Evolutionary conservation across 2,797 vertebrate species (phyloP).

Genomic region (Lacerta agilis): DNA sequence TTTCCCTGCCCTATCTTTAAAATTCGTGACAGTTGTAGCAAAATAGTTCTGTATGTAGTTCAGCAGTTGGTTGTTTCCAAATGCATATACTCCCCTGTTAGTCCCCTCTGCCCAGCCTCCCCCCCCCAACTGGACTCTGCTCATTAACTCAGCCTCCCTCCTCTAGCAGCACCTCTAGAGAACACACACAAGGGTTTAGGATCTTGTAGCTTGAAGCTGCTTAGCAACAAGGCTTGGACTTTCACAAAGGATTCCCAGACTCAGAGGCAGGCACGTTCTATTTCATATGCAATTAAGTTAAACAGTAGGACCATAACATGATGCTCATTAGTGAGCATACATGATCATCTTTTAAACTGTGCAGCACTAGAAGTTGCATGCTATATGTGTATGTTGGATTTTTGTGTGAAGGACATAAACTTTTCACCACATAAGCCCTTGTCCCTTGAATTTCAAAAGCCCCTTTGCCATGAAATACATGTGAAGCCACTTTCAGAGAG

Average conservation of each 20-base stretch:
- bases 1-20: neutral
- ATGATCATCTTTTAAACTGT: neutral
- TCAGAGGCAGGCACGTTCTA: neutral
- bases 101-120: neutral
- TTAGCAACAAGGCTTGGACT: neutral
- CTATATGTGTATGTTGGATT: neutral
- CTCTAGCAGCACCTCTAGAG: neutral
- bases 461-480: neutral
- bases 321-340: neutral
- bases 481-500: neutral
- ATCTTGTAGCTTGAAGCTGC: neutral
- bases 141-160: neutral
- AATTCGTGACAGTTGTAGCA: neutral
- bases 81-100: neutral
- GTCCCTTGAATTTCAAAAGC: neutral
- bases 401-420: neutral
- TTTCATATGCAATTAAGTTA: neutral
- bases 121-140: neutral
- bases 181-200: neutral
- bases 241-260: no score
- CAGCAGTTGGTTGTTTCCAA: neutral
- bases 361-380: neutral
- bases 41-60: neutral
- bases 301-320: neutral
- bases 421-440: neutral